Percentiles rank a stretch among this genome's conserved stretches.
These are phyloP conservation scores for Lutraria lutraria DNA, from an alignment of 2,888 invertebrate species.

Conservation along the genomic window DNA sequence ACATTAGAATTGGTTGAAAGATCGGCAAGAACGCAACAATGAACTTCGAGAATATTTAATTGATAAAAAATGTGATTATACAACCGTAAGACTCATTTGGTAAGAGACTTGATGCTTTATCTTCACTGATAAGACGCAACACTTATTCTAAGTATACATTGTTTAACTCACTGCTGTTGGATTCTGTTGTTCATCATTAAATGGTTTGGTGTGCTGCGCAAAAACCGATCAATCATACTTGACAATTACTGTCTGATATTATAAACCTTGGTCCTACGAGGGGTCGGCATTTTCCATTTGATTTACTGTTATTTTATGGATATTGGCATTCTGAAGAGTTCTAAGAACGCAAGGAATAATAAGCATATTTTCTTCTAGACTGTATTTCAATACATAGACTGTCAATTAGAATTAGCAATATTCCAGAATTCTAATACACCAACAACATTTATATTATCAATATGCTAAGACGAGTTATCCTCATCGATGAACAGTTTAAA, in stretches of 20 bases:
- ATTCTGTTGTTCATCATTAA: background rate
- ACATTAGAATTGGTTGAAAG: no score
- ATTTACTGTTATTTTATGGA: background rate
- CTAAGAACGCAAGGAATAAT: background rate
- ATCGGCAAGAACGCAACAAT: no score
- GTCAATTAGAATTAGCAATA: background rate
- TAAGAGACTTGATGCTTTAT: no score
- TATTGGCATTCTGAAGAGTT: background rate
- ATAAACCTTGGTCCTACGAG: background rate
- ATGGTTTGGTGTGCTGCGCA: background rate
- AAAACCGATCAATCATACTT: background rate
- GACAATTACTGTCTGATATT: background rate
- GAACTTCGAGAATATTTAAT: no score
- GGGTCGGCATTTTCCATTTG: background rate
- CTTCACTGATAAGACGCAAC: no score
- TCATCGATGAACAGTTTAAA: no score
- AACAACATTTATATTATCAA: background rate
- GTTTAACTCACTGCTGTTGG: background rate
- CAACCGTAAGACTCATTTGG: no score
- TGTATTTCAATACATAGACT: background rate
- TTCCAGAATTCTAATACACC: background rate
- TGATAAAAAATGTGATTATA: no score
- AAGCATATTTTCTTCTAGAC: background rate
- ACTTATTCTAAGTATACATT: no score
- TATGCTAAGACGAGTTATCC: no score